Evolutionary conservation across 2,888 invertebrate species (phyloP).

Genomic region (Metacarcinus magister): DNA sequence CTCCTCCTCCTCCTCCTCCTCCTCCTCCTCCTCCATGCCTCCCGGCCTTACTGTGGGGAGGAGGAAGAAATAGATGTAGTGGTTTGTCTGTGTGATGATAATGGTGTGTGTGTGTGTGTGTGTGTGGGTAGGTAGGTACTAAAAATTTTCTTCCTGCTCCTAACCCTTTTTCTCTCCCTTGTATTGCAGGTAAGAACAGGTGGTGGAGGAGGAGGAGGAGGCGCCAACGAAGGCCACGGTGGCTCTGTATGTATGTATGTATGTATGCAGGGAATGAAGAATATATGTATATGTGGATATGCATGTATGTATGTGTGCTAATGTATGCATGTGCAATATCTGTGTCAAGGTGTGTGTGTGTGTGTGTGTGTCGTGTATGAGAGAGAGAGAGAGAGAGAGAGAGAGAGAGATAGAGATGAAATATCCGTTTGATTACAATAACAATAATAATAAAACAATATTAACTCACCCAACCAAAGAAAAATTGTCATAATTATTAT

Average conservation of each 20-base stretch:
- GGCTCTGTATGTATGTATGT: constrained; percentile 27
- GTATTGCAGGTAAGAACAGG: constrained; percentile 15
- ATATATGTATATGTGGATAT: neutral
- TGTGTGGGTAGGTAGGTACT: neutral
- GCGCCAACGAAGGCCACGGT: neutral
- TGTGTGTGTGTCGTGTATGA: neutral
- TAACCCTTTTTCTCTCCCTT: neutral
- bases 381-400: constrained; percentile 27
- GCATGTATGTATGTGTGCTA: neutral
- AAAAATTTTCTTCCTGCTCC: constrained; percentile 21
- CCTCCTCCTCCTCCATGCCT: neutral
- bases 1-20: neutral
- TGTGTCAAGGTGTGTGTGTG: constrained; percentile 1
- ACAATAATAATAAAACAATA: no score
- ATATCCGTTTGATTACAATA: no score
- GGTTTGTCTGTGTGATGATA: neutral
- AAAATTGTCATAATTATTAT: no score
- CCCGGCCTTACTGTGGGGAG: neutral
- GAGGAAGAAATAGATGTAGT: constrained; percentile 9
- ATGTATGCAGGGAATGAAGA: neutral
- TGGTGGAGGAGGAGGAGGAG: neutral
- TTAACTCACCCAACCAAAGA: no score
- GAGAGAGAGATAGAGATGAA: neutral
- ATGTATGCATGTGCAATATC: neutral
- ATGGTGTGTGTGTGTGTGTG: neutral